Evolutionary conservation across 35 echinoderm and acorn worm species (phyloP), one percentile per base, ranked within the genome.

Genomic region (Anneissia japonica): DNA sequence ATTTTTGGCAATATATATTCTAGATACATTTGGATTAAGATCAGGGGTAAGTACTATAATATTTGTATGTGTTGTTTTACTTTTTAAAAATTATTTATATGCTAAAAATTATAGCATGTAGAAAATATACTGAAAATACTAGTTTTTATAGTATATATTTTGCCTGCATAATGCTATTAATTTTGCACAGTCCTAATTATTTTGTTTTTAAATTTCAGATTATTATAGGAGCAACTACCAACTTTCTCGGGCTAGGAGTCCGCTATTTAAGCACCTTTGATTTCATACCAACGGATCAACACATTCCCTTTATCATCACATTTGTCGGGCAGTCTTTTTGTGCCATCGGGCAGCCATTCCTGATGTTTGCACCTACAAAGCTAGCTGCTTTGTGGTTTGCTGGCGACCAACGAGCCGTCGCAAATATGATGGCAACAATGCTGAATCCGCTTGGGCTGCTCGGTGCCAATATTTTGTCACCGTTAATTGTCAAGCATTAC

Each of bases 361-460:
- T 99, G 0, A 46, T 99, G 45, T 99, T 99, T 77, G 82, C 92
- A 30, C 96, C 96, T 0, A 99, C 96, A 32, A 99, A 99, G 51
- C 81, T 99, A 31, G 91, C 92, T 1, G 96, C 96, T 14, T 45
- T 88, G 7, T 99, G 96, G 96, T 99, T 99, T 38, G 73, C 86
- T 5, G 96, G 91, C 23, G 87, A 91, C 36, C 96, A 99, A 38
- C 46, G 96, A 64, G 90, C 92, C 9, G 90, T 87, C 14, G 96
- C 92, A 0, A 94, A 99, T 56, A 90, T 89, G 30, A 85, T 99
- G 29, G 96, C 89, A 23, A 91, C 96, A 11, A 94, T 94, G 91
- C 77, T 92, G 26, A 94, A 99, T 75, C 96, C 96, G 19, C 79
- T 99, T 23, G 96, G 96, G 0, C 94, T 99, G 19, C 83, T 99